Evolutionary conservation across 1,140 invertebrate genomes (phyloP).

Genomic region (Matsumurasca onukii): DNA sequence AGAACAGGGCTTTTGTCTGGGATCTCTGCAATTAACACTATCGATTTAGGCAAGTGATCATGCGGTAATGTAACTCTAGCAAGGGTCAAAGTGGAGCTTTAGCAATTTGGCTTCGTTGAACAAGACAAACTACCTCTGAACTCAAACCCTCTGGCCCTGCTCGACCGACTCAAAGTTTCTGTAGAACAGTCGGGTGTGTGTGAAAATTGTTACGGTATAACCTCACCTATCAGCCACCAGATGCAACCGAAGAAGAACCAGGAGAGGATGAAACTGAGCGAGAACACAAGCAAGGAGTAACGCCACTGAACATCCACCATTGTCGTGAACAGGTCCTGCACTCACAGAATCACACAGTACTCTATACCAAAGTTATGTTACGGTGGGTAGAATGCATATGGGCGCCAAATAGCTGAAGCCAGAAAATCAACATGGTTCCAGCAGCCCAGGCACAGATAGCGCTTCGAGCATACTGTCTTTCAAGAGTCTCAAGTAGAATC

Average conservation of each 20-base stretch:
- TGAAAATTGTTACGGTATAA: too few relatives aligned
- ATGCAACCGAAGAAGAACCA: constrained; percentile 91
- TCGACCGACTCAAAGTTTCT: too few relatives aligned
- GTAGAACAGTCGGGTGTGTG: too few relatives aligned
- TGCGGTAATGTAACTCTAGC: too few relatives aligned
- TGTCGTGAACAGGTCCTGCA: constrained; percentile 80
- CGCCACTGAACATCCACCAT: constrained; percentile 92
- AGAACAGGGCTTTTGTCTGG: too few relatives aligned
- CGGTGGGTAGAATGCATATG: neutral
- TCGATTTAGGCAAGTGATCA: too few relatives aligned
- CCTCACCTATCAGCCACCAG: constrained; percentile 83
- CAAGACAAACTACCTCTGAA: too few relatives aligned
- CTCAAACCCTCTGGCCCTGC: too few relatives aligned
- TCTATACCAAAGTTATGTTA: neutral
- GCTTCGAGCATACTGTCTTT: neutral
- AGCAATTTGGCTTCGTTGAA: too few relatives aligned
- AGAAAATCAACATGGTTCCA: too few relatives aligned
- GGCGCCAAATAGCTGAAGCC: neutral
- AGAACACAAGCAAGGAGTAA: constrained; percentile 94
- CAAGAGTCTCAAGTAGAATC: neutral
- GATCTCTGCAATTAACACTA: too few relatives aligned
- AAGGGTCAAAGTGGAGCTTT: too few relatives aligned
- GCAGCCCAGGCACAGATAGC: neutral
- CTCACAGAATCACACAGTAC: constrained; percentile 19
- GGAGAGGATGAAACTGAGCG: constrained; percentile 85